Evolutionary conservation across 2,797 vertebrate species (phyloP).

Genomic region (Hapalemur alaotrensis): DNA sequence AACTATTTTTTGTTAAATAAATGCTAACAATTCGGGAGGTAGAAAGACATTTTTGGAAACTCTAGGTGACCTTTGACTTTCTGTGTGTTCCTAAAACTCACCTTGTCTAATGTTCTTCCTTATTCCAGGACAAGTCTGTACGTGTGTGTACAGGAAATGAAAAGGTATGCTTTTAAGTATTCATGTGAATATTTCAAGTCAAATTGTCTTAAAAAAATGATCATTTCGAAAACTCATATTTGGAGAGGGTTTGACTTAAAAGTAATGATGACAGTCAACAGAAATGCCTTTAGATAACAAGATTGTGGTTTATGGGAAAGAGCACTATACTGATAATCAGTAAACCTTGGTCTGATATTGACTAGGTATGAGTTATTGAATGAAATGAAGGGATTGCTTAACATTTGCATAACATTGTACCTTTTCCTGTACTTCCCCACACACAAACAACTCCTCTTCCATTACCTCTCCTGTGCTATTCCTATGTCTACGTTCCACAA

Average conservation of each 20-base stretch:
- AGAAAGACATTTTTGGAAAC: neutral
- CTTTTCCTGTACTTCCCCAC: neutral
- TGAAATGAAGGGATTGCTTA: neutral
- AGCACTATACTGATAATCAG: neutral
- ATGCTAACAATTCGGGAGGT: neutral
- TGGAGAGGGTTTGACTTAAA: neutral
- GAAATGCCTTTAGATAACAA: neutral
- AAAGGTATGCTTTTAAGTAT: neutral
- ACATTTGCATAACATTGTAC: constrained; percentile 6
- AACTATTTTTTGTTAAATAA: neutral
- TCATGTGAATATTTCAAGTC: neutral
- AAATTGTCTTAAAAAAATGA: neutral
- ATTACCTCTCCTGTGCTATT: neutral
- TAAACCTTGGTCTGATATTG: neutral
- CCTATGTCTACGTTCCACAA: neutral
- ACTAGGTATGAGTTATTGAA: neutral
- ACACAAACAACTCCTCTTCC: constrained; percentile 29
- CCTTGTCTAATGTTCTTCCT: neutral
- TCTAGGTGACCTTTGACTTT: neutral
- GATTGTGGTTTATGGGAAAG: neutral
- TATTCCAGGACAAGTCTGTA: neutral
- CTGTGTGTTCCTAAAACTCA: neutral
- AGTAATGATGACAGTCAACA: neutral
- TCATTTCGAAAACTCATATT: neutral
- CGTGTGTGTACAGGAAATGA: neutral